Conservation (phyloP, 2,797 vertebrate species). For the Melanotaenia pygmaea region DNA sequence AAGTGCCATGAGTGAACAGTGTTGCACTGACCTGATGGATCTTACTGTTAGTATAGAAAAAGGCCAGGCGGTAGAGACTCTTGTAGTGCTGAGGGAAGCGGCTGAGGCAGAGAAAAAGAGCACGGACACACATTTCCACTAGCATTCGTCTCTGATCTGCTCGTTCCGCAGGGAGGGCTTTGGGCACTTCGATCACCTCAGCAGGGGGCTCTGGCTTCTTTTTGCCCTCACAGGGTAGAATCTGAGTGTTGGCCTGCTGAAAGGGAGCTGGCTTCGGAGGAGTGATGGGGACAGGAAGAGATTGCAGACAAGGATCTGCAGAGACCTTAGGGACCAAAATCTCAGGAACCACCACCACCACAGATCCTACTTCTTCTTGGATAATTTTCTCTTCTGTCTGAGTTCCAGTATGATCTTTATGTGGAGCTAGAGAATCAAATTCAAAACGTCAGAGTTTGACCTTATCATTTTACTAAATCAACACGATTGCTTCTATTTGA, state of each 20-base stretch:
- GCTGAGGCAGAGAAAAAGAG: slow-evolving; percentile 92
- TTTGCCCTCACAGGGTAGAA: slow-evolving; percentile 78
- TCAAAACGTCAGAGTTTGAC: not conserved
- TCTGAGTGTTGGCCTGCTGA: slow-evolving; percentile 39
- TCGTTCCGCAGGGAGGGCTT: slow-evolving; percentile 84
- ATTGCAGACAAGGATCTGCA: slow-evolving; percentile 50
- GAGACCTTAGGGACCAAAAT: slow-evolving; percentile 51
- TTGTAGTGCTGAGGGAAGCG: slow-evolving; percentile 99
- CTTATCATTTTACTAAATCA: not conserved
- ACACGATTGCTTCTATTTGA: not conserved
- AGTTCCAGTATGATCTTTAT: slow-evolving; percentile 58
- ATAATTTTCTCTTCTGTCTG: slow-evolving; percentile 74
- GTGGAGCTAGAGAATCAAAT: slow-evolving; percentile 49
- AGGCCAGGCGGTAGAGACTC: slow-evolving; percentile 96
- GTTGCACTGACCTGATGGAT: slow-evolving; percentile 88
- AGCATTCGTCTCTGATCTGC: slow-evolving; percentile 90
- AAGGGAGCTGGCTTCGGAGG: slow-evolving; percentile 66
- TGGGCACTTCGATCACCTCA: slow-evolving; percentile 86
- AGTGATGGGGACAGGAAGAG: slow-evolving; percentile 55
- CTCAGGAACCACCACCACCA: slow-evolving; percentile 74
- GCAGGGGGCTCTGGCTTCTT: slow-evolving; percentile 81
- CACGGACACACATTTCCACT: slow-evolving; percentile 89
- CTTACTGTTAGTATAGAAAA: slow-evolving; percentile 92
- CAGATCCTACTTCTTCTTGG: slow-evolving; percentile 77
- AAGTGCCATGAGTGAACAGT: slow-evolving; percentile 15